phyloP scores from a whole-genome alignment of 2,888 invertebrate genomes.

The Meandrusa payeni region DNA sequence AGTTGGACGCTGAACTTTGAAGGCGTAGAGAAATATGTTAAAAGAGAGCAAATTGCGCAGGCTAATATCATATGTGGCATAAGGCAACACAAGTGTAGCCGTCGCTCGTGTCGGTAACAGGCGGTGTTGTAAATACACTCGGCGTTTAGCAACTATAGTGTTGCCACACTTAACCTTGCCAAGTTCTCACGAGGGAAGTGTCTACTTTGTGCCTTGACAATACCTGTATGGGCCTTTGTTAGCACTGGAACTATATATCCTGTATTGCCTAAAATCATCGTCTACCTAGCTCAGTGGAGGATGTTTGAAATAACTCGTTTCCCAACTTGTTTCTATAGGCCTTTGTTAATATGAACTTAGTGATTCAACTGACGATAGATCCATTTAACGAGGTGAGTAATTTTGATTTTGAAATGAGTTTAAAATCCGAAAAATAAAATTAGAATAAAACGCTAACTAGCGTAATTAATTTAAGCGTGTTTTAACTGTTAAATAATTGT shows the following conservation, averaged over 20 bases:
- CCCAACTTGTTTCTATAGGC: slow-evolving; percentile 29
- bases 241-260: slow-evolving; percentile 61
- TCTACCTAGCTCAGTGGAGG: slow-evolving; percentile 28
- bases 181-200: slow-evolving; percentile 80
- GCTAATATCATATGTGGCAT: slow-evolving; percentile 33
- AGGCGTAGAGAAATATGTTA: slow-evolving; percentile 6
- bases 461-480: slow-evolving; percentile 29
- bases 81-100: slow-evolving; percentile 47
- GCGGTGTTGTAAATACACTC: slow-evolving; percentile 76
- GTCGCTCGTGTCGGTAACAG: slow-evolving; percentile 71
- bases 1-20: slow-evolving; percentile 1
- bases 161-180: slow-evolving; percentile 79
- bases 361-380: slow-evolving; percentile 11
- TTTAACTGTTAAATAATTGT: slow-evolving; percentile 44
- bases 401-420: not conserved
- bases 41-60: slow-evolving; percentile 32
- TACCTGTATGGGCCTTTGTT: slow-evolving; percentile 76
- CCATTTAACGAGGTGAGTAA: not conserved
- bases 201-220: slow-evolving; percentile 79
- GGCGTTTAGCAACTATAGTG: slow-evolving; percentile 78
- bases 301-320: slow-evolving; percentile 45
- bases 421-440: too few relatives aligned
- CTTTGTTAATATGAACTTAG: slow-evolving; percentile 3
- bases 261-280: slow-evolving; percentile 57
- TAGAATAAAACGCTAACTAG: not conserved